Conservation (phyloP, 2,888 invertebrate species). For the Apamea sordens region DNA sequence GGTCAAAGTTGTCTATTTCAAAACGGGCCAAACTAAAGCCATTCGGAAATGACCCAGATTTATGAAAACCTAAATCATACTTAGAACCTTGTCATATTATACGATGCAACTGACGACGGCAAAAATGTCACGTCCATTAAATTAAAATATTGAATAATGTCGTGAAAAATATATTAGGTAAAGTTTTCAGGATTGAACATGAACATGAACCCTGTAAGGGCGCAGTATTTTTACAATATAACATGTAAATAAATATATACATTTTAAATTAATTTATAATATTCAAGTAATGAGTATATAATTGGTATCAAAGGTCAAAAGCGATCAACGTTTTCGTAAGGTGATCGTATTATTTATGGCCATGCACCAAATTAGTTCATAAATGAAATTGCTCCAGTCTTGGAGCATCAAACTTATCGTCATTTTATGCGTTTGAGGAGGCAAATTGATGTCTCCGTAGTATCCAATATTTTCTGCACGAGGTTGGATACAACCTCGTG, state of each 20-base stretch:
- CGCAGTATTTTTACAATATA: background rate
- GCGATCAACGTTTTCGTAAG: background rate
- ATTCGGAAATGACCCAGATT: no score
- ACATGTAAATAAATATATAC: background rate
- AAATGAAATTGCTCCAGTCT: background rate
- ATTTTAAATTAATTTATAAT: background rate
- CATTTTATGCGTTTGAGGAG: background rate
- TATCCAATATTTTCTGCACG: no score
- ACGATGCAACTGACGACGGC: background rate
- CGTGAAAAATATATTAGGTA: background rate
- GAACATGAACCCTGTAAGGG: background rate
- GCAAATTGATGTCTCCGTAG: background rate
- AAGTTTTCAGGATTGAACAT: background rate
- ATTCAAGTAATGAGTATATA: background rate
- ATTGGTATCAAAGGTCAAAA: no score
- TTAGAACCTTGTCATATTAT: background rate
- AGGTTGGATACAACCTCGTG: background rate
- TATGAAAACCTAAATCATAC: background rate
- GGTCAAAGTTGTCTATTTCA: no score
- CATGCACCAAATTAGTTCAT: background rate
- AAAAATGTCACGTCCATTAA: background rate
- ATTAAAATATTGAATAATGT: background rate
- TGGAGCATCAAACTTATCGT: background rate
- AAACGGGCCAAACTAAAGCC: no score
- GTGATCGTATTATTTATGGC: background rate